A percentile compares a stretch with the other conserved stretches of the same genome.
Conservation (phyloP, 1,140 invertebrate species). For the Campoletis sonorensis region DNA sequence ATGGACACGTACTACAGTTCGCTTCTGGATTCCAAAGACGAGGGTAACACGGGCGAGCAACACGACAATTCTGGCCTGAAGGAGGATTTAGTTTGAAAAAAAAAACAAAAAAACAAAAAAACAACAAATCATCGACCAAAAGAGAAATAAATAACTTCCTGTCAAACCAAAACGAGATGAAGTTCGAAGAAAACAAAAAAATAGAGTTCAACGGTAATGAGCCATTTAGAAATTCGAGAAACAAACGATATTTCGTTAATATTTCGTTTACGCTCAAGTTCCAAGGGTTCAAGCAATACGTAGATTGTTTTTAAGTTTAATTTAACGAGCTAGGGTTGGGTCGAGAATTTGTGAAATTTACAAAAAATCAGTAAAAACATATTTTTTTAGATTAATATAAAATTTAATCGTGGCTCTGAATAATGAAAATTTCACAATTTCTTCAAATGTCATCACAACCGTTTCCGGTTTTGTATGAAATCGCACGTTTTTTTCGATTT, state of each 20-base stretch:
- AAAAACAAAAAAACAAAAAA: no score
- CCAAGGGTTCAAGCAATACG: no score
- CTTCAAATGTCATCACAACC: background rate
- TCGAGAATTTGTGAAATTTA: no score
- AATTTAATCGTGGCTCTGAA: no score
- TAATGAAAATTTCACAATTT: background rate
- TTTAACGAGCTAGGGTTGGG: no score
- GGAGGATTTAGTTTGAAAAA: constrained; percentile 65
- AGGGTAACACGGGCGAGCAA: constrained; percentile 48
- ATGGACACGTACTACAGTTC: constrained; percentile 74
- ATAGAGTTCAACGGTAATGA: background rate
- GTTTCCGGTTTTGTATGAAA: background rate
- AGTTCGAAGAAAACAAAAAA: background rate
- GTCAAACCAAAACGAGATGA: background rate
- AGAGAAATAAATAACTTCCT: background rate
- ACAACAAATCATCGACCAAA: background rate
- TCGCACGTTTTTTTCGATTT: no score
- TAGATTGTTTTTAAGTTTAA: no score
- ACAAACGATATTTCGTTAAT: no score
- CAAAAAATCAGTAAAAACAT: no score
- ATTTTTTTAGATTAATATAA: no score
- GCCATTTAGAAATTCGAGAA: no score
- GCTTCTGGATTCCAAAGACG: constrained; percentile 67
- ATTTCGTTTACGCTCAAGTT: no score
- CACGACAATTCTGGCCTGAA: constrained; percentile 60